These are phyloP conservation scores for Campylomormyrus numenius DNA, from an alignment of 2,113 vertebrate genomes.

Conservation along the genomic window DNA sequence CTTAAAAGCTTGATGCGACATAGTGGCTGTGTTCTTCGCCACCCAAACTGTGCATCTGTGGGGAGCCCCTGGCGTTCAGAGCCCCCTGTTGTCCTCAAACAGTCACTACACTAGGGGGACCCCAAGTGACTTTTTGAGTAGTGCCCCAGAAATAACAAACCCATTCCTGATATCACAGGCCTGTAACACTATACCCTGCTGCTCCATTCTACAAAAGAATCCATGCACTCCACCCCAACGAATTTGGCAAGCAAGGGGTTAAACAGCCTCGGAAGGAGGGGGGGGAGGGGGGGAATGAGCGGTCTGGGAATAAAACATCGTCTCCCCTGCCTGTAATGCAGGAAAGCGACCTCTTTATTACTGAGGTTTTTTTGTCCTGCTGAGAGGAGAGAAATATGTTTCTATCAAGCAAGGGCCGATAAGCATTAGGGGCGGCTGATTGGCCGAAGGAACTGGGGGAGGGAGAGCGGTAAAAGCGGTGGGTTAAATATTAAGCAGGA, in stretches of 20 bases:
- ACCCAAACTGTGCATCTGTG: background rate
- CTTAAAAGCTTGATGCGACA: background rate
- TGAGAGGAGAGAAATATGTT: conserved; percentile 15
- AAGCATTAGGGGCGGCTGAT: conserved; percentile 28
- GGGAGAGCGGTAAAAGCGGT: conserved; percentile 18
- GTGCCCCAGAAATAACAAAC: background rate
- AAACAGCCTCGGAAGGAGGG: background rate
- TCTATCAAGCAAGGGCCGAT: conserved; percentile 17
- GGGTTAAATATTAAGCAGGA: conserved; percentile 30
- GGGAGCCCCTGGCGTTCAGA: background rate
- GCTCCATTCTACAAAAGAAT: background rate
- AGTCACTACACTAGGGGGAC: background rate
- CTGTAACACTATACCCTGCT: background rate
- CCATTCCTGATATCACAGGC: background rate
- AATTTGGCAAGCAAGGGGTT: background rate
- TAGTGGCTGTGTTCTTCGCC: background rate
- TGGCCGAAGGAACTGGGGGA: conserved; percentile 29
- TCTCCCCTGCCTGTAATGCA: conserved; percentile 13
- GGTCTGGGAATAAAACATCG: background rate
- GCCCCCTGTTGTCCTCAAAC: background rate
- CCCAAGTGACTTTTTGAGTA: background rate
- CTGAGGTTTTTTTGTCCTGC: background rate
- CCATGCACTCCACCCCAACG: background rate
- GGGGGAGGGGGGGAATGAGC: too few relatives aligned
- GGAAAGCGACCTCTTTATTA: conserved; percentile 9